Conservation (phyloP, 2,797 vertebrate genomes). For the Xyrichtys novacula region DNA sequence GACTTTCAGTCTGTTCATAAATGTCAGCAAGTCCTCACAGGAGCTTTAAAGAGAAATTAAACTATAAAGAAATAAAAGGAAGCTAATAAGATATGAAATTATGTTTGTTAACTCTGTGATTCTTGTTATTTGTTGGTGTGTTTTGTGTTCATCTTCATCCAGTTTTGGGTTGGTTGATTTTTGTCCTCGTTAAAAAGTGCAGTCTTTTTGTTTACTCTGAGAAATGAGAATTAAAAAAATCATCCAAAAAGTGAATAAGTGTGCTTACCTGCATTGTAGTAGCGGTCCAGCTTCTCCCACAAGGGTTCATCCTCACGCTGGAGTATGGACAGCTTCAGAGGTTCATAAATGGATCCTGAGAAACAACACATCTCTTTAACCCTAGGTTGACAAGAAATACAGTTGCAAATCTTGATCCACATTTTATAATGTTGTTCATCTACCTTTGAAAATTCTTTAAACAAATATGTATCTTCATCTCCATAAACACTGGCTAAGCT, state of each 20-base stretch:
- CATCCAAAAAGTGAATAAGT: neutral
- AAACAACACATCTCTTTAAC: constrained; percentile 33
- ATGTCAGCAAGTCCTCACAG: too few relatives aligned
- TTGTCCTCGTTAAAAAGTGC: too few relatives aligned
- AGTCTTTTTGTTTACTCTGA: too few relatives aligned
- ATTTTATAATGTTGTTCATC: neutral
- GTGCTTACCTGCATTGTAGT: constrained; percentile 92
- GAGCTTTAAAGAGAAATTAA: too few relatives aligned
- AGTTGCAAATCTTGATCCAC: neutral
- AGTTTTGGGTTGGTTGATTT: too few relatives aligned
- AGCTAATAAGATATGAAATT: too few relatives aligned
- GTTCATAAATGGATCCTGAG: constrained; percentile 97
- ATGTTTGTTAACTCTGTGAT: too few relatives aligned
- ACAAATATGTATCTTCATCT: neutral
- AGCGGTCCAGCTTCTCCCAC: constrained; percentile 95
- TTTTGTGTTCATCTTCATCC: too few relatives aligned
- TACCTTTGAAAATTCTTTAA: neutral
- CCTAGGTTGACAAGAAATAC: neutral
- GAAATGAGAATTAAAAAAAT: too few relatives aligned
- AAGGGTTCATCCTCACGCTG: constrained; percentile 88
- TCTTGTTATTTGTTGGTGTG: too few relatives aligned
- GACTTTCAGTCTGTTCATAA: too few relatives aligned
- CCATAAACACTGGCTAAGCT: neutral
- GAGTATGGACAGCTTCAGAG: constrained; percentile 91
- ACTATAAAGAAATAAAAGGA: too few relatives aligned